Evolutionary conservation across 2,797 vertebrate genomes (phyloP).

Genomic region (Microctenopoma steveboyesi): DNA sequence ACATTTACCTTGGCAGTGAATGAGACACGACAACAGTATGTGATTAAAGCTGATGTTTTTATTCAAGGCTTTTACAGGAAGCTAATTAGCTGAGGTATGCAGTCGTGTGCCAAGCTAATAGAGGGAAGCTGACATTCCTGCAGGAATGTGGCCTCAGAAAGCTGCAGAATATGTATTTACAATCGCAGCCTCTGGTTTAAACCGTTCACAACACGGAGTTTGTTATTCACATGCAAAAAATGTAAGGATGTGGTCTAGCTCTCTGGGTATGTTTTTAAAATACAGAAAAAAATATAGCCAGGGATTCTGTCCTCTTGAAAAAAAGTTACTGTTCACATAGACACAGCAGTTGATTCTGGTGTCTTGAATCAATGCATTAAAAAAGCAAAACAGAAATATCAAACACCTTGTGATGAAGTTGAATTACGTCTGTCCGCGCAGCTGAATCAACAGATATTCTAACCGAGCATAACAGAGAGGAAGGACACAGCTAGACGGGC

Average conservation of each 20-base stretch:
- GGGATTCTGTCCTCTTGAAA: slow-evolving; percentile 20
- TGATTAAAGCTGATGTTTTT: slow-evolving; percentile 90
- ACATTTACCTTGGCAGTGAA: slow-evolving; percentile 94
- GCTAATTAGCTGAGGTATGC: slow-evolving; percentile 94
- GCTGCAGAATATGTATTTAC: slow-evolving; percentile 66
- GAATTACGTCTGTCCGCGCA: too few species aligned
- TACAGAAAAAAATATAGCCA: slow-evolving; percentile 4
- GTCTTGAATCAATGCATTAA: background rate
- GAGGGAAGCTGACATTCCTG: slow-evolving; percentile 88
- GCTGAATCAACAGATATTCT: too few species aligned
- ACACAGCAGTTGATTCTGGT: background rate
- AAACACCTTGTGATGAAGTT: background rate
- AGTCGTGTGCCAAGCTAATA: slow-evolving; percentile 84
- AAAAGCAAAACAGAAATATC: too few species aligned
- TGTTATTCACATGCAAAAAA: slow-evolving; percentile 24
- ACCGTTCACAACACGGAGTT: slow-evolving; percentile 26
- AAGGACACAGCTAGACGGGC: too few species aligned
- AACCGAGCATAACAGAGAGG: too few species aligned
- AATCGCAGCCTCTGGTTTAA: slow-evolving; percentile 49
- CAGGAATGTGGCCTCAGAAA: slow-evolving; percentile 81
- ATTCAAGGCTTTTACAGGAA: slow-evolving; percentile 95
- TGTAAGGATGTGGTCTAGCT: slow-evolving; percentile 48
- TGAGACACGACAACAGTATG: slow-evolving; percentile 91
- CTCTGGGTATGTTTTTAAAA: slow-evolving; percentile 14
- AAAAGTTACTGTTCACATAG: too few species aligned